Base-by-base conservation (phyloP, 2,888 invertebrate species). In the Nephrotoma appendiculata region DNA sequence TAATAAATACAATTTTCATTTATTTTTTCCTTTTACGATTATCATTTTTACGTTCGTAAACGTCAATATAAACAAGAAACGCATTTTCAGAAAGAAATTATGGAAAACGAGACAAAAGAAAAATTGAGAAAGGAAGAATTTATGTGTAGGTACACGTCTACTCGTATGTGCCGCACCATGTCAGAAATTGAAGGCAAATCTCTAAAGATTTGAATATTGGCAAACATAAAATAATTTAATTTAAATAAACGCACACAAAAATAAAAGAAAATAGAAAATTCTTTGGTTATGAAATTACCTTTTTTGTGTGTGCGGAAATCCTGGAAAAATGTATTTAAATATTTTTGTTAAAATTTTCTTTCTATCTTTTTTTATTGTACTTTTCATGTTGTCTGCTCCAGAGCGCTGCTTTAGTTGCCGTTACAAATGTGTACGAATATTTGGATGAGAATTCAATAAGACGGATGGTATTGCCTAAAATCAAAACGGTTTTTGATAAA, bases 321-420 rank as follows among this genome's bases (percentile, higher is more conserved):
- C 11, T 71, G 9, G 71, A 31, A 71, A 19, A 71, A 31, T 71
- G 9, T 71, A 71, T n/a, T n/a, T 71, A 19, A 19, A 52, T 52
- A 52, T 52, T 15, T 71, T 4, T 71, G 19, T 71, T 31, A 31
- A 19, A 71, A 52, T 52, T 52, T 52, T 48, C 12, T 48, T 3
- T 48, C 12, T 31, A 48, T 12, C 12, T 7, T 48, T 48, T 48
- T 52, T 15, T 31, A 31, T 31, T 31, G 31, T 31, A 31, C 31
- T 52, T 52, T 52, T 19, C 31, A 31, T 31, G 71, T 31, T 31
- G 44, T 19, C 71, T 19, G 71, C 1, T 92, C 11, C 91, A 98
- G 97, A 96, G 96, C 90, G 97, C 98, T 41, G 97, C 98, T 6
- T 93, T 98, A 88, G 95, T 96, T 87, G 97, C 98, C 43, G 95